Percentiles rank a stretch among this genome's conserved stretches.
These are phyloP conservation scores for Oreonectes daqikongensis DNA, from an alignment of 2,797 vertebrate genomes.

Conservation along the genomic window DNA sequence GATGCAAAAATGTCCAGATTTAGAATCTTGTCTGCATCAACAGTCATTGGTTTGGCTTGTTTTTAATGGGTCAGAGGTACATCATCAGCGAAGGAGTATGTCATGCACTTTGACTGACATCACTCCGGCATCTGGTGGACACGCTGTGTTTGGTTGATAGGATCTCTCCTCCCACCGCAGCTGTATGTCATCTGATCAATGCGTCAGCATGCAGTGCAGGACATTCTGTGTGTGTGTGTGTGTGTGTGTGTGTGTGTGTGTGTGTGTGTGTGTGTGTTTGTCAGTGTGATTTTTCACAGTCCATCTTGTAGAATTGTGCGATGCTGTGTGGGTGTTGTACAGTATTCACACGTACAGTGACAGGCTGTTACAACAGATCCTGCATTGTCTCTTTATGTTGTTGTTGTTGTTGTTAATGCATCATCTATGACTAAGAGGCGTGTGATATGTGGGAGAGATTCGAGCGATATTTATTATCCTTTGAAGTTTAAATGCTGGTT, in stretches of 20 bases:
- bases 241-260: constrained; percentile 40
- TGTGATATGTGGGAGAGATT: neutral
- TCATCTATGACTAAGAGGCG: constrained; percentile 2
- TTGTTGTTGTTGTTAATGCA: constrained; percentile 9
- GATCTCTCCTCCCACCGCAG: constrained; percentile 30
- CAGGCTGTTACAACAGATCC: constrained; percentile 45
- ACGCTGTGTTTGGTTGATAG: neutral
- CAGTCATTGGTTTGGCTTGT: neutral
- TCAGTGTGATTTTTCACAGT: constrained; percentile 63
- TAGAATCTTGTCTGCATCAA: neutral
- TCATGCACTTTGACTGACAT: neutral
- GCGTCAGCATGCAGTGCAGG: constrained; percentile 36
- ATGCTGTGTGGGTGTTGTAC: constrained; percentile 64
- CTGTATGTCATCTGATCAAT: constrained; percentile 29
- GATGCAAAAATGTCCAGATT: neutral
- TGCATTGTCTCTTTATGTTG: constrained; percentile 22
- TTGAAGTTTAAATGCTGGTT: neutral
- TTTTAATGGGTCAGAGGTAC: constrained; percentile 19
- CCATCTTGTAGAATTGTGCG: constrained; percentile 64
- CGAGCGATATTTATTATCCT: neutral
- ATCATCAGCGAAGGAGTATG: neutral
- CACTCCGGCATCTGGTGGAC: neutral
- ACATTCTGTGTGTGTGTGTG: constrained; percentile 15
- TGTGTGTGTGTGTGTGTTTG: constrained; percentile 29
- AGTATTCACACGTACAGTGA: constrained; percentile 48